A percentile compares a stretch with the other conserved stretches of the same genome.
Evolutionary conservation across 2,888 invertebrate species (phyloP).

Genomic region (Drosophila pegasa): DNA sequence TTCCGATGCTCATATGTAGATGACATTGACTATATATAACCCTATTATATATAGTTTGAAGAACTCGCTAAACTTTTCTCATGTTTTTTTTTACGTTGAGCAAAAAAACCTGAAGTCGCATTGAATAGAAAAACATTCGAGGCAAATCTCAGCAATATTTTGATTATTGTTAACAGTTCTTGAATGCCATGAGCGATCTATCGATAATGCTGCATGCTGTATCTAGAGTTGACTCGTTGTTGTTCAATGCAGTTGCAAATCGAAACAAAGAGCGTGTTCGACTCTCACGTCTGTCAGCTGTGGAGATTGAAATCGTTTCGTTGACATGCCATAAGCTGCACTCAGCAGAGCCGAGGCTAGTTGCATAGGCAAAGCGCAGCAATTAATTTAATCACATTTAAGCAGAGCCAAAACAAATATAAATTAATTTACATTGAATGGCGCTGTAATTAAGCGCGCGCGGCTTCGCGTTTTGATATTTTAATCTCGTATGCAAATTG

Average conservation of each 20-base stretch:
- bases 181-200: background rate
- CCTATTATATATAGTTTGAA: too few relatives aligned
- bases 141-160: background rate
- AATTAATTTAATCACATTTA: slow-evolving; percentile 69
- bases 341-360: slow-evolving; percentile 10
- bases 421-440: slow-evolving; percentile 73
- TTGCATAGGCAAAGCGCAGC: slow-evolving; percentile 14
- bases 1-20: too few relatives aligned
- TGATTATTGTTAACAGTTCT: background rate
- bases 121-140: background rate
- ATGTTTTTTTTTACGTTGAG: too few relatives aligned
- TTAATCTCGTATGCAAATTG: slow-evolving; percentile 75
- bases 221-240: background rate
- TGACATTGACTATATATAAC: too few relatives aligned
- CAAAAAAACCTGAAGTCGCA: background rate
- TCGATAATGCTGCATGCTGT: background rate
- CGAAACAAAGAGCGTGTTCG: slow-evolving; percentile 7
- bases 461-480: slow-evolving; percentile 65
- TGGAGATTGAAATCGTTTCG: slow-evolving; percentile 31
- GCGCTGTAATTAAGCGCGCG: slow-evolving; percentile 60
- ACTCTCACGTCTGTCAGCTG: slow-evolving; percentile 19
- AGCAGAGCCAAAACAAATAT: slow-evolving; percentile 51
- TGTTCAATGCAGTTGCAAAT: slow-evolving; percentile 7
- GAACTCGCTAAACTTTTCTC: too few relatives aligned
- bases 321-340: slow-evolving; percentile 25